Evolutionary conservation across 2,888 invertebrate genomes (phyloP).

Genomic region (Thymelicus sylvestris): DNA sequence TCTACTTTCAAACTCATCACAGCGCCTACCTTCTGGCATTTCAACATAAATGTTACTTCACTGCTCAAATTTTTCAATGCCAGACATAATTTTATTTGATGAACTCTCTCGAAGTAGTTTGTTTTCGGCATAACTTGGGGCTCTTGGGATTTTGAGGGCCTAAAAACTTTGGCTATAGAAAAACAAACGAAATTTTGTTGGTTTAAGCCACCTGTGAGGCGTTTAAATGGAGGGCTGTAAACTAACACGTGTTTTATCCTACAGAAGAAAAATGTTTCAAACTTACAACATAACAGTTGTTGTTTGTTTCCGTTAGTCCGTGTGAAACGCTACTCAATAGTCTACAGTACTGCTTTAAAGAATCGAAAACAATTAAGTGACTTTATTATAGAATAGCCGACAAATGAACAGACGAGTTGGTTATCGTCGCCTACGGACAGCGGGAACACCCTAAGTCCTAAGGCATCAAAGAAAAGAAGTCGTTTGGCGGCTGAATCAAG

Average conservation of each 20-base stretch:
- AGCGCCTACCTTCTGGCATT: slow-evolving; percentile 9
- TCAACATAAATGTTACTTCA: slow-evolving; percentile 14
- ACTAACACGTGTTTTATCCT: slow-evolving; percentile 8
- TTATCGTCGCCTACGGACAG: no score
- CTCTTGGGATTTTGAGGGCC: slow-evolving; percentile 21
- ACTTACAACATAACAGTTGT: neutral
- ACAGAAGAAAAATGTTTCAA: neutral
- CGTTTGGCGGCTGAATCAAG: no score
- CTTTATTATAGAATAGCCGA: no score
- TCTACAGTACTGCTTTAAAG: no score
- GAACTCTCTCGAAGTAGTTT: slow-evolving; percentile 29
- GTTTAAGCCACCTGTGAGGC: slow-evolving; percentile 54
- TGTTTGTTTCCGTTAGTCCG: slow-evolving; percentile 1
- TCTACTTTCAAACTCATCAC: slow-evolving; percentile 36
- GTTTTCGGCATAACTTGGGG: slow-evolving; percentile 25
- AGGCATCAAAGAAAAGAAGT: no score
- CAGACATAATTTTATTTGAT: slow-evolving; percentile 33
- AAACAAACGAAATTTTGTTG: slow-evolving; percentile 53
- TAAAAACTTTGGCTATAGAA: slow-evolving; percentile 40
- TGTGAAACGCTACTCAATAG: neutral
- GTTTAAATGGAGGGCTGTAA: slow-evolving; percentile 11
- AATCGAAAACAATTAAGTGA: no score
- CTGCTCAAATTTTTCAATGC: slow-evolving; percentile 27
- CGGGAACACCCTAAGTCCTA: no score
- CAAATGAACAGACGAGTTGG: no score